Percentiles rank a stretch among this genome's conserved stretches.
These are phyloP conservation scores for Lottia gigantea DNA, from an alignment of 2,888 invertebrate species.

Conservation along the genomic window DNA sequence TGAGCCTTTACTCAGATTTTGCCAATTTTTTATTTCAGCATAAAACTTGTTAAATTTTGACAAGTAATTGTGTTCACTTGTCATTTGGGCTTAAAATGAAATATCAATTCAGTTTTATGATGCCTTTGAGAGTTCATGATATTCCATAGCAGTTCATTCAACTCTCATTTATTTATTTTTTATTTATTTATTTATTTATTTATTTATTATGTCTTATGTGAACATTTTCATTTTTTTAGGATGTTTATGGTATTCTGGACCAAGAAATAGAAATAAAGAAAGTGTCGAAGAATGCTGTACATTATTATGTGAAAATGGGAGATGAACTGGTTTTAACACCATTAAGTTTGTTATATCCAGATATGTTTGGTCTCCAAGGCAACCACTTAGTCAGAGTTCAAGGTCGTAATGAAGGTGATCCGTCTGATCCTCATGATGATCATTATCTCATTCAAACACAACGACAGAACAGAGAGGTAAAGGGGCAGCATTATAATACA, in stretches of 20 bases:
- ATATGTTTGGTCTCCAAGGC: slow-evolving; percentile 77
- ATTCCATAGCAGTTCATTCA: neutral
- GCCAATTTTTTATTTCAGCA: too few relatives aligned
- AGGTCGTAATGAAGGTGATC: slow-evolving; percentile 77
- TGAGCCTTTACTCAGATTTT: too few relatives aligned
- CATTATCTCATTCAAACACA: slow-evolving; percentile 87
- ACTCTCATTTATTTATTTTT: too few relatives aligned
- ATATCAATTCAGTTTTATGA: too few relatives aligned
- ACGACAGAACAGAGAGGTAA: slow-evolving; percentile 46
- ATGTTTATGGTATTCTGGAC: slow-evolving; percentile 84
- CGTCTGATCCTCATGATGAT: slow-evolving; percentile 94
- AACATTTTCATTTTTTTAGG: slow-evolving; percentile 67
- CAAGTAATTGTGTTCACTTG: too few relatives aligned
- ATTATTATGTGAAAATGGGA: slow-evolving; percentile 76
- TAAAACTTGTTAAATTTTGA: too few relatives aligned
- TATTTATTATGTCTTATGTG: too few relatives aligned
- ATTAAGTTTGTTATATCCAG: slow-evolving; percentile 85
- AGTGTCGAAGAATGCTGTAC: slow-evolving; percentile 57
- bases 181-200: too few relatives aligned
- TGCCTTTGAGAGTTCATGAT: too few relatives aligned
- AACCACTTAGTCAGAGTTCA: slow-evolving; percentile 75
- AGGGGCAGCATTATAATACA: neutral
- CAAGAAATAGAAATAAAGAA: slow-evolving; percentile 63
- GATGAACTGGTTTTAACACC: slow-evolving; percentile 95
- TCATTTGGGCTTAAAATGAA: too few relatives aligned